These are phyloP conservation scores for Harpalus rufipes DNA, from an alignment of 2,888 invertebrate species.

Conservation along the genomic window DNA sequence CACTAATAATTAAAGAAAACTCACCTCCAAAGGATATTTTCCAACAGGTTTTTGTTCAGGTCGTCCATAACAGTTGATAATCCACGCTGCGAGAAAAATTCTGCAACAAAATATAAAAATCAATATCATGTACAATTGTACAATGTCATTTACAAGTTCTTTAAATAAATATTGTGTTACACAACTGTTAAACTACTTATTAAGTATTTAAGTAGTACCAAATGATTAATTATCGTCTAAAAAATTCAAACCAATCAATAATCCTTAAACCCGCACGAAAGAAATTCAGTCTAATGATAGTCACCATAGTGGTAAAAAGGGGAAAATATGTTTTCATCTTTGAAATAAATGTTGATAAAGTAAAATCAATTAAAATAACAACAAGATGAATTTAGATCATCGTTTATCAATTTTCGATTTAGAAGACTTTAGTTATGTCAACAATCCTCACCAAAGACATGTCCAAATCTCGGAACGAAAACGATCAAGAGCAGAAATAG, in stretches of 20 bases:
- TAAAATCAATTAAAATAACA: conserved; percentile 12
- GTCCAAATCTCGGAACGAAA: conserved; percentile 68
- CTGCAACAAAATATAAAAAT: conserved; percentile 30
- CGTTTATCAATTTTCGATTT: conserved; percentile 58
- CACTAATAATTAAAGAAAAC: neutral
- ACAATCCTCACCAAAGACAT: conserved; percentile 72
- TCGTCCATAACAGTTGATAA: conserved; percentile 17
- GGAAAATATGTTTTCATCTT: conserved; percentile 4
- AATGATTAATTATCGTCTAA: conserved; percentile 71
- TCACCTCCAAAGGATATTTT: conserved; percentile 67
- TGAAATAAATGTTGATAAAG: conserved; percentile 2
- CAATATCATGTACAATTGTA: neutral
- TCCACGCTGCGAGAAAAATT: conserved; percentile 15
- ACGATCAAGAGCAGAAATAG: conserved; percentile 67
- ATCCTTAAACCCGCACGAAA: neutral
- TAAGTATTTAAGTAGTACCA: conserved; percentile 66
- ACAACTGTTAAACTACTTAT: conserved; percentile 69
- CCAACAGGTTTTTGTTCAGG: conserved; percentile 37
- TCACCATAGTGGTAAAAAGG: neutral
- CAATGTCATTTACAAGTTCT: neutral
- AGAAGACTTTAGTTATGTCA: conserved; percentile 63
- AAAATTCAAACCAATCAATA: conserved; percentile 68
- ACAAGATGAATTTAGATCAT: conserved; percentile 44
- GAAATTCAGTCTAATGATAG: conserved; percentile 8
- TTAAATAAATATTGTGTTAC: conserved; percentile 5